A percentile compares a stretch with the other conserved stretches of the same genome.
Conservation (phyloP, 2,888 invertebrate species). For the Meliscaeva auricollis region DNA sequence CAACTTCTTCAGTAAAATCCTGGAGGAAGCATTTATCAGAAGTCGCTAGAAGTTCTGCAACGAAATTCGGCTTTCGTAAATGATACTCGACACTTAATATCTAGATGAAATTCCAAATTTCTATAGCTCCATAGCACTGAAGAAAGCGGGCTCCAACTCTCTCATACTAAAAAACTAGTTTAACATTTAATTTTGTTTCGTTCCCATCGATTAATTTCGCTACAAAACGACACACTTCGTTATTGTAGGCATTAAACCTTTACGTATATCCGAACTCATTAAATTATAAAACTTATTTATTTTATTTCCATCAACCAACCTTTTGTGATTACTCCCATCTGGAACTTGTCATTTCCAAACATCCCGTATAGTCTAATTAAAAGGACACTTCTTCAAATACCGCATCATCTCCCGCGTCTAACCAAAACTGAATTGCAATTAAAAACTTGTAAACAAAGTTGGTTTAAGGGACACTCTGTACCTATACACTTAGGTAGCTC, state of each 20-base stretch:
- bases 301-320: constrained; percentile 13
- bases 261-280: constrained; percentile 13
- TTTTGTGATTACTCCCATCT: constrained; percentile 39
- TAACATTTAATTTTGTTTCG: background rate
- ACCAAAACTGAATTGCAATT: constrained; percentile 73
- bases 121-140: no score
- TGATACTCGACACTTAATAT: no score
- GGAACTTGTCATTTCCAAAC: constrained; percentile 28
- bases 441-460: constrained; percentile 72
- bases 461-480: constrained; percentile 53
- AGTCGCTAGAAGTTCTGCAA: no score
- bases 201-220: constrained; percentile 16
- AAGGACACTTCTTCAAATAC: constrained; percentile 61
- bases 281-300: constrained; percentile 60
- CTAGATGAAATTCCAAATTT: no score
- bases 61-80: no score
- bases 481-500: background rate
- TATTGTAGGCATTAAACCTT: constrained; percentile 10
- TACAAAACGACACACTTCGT: no score
- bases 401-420: constrained; percentile 59
- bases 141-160: no score
- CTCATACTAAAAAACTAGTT: no score
- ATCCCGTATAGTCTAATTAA: constrained; percentile 63
- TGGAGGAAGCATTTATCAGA: no score
- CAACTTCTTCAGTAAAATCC: no score